A percentile compares a stretch with the other conserved stretches of the same genome.
Conservation (phyloP, 2,797 vertebrate genomes). For the Triplophysa bombifrons region DNA sequence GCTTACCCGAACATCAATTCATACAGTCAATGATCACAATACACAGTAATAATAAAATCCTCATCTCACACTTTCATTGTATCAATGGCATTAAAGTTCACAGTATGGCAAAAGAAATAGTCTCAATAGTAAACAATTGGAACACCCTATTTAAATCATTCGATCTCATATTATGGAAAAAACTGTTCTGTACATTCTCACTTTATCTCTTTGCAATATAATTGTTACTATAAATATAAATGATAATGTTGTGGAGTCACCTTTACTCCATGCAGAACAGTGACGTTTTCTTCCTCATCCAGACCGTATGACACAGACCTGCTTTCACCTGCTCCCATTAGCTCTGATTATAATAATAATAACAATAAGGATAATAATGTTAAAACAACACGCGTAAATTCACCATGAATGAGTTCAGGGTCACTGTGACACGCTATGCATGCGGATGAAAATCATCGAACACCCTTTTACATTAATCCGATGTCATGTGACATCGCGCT, state of each 20-base stretch:
- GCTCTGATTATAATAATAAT: background rate
- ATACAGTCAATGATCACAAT: background rate
- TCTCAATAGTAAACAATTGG: background rate
- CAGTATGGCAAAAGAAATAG: background rate
- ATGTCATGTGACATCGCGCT: conserved; percentile 11
- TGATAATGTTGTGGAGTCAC: conserved; percentile 65
- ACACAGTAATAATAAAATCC: background rate
- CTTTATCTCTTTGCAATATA: background rate
- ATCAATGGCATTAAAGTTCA: background rate
- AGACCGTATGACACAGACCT: conserved; percentile 87
- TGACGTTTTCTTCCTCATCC: conserved; percentile 89
- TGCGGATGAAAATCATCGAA: conserved; percentile 54
- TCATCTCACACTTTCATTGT: background rate
- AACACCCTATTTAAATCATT: background rate
- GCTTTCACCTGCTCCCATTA: conserved; percentile 85
- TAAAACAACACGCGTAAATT: background rate
- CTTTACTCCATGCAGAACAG: conserved; percentile 90
- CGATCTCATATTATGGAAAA: background rate
- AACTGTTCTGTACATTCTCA: background rate
- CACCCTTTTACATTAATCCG: conserved; percentile 52
- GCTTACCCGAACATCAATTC: background rate
- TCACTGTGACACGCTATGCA: conserved; percentile 67
- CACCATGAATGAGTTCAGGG: conserved; percentile 62
- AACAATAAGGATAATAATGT: conserved; percentile 38
- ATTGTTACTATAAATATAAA: background rate